Base-by-base conservation (phyloP, 2,797 vertebrate species). In the Otolemur crassicaudatus region DNA sequence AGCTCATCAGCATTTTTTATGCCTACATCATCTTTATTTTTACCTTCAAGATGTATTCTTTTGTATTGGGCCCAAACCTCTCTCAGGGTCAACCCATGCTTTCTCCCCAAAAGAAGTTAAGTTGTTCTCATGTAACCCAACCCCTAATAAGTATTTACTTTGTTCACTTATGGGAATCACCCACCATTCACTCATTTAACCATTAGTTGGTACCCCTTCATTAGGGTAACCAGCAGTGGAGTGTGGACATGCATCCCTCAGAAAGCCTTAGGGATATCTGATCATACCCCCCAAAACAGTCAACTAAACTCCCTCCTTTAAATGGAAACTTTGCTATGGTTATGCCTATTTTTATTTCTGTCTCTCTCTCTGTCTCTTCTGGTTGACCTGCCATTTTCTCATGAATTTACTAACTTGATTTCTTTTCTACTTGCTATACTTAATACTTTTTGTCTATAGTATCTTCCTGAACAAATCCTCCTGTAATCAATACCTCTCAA, bases 401-500 rank as follows among this genome's bases (percentile, higher is more conserved):
- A 67, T 22, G 27, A 31, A 43, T 87, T 65, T 75, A 40, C 17
- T 81, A 82, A 91, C 7, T 69, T 40, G 27, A 83, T 86, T 82
- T 17, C 19, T 53, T 69, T 75, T 37, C n/a, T 40, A 13, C 25
- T 34, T 29, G 25, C 4, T 63, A 23, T 19, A 46, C n/a, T 58
- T n/a, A 37, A 9, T 63, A 2, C 19, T 31, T 94, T 93, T 84
- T 92, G 79, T 40, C 92, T n/a, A 11, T n/a, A 0, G 0, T 85
- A 92, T 63, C 90, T 37, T 46, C 20, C 73, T 95, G 14, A 92
- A 95, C 83, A 46, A 46, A 65, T 82, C 13, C 23, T 86, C 43
- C 46, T 14, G 49, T 23, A 80, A 29, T 86, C 65, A 43, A 1
- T 73, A 86, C 20, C 37, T 97, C 85, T 85, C 19, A 6, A 0